Evolutionary conservation across 2,113 vertebrate species (phyloP).

Genomic region (Ictidomys tridecemlineatus): DNA sequence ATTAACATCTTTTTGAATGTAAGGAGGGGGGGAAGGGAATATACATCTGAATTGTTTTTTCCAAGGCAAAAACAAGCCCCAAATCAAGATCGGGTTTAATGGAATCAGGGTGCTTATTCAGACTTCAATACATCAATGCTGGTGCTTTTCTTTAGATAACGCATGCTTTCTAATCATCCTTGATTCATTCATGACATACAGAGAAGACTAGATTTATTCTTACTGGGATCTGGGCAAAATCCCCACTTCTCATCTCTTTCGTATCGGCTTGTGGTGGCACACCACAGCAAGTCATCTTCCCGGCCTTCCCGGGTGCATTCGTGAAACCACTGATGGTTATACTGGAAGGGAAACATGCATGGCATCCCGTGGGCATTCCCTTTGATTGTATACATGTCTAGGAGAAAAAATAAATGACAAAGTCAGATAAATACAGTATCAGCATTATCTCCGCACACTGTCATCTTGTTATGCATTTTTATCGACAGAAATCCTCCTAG

Average conservation of each 20-base stretch:
- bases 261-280: conserved; percentile 93
- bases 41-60: conserved; percentile 66
- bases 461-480: neutral
- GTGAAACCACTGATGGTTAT: conserved; percentile 94
- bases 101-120: conserved; percentile 67
- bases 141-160: neutral
- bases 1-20: conserved; percentile 73
- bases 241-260: conserved; percentile 95
- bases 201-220: conserved; percentile 52
- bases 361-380: conserved; percentile 94
- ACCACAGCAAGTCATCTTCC: conserved; percentile 92
- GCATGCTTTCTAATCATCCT: conserved; percentile 14
- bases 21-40: neutral
- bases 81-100: conserved; percentile 62
- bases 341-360: conserved; percentile 95
- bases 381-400: conserved; percentile 94
- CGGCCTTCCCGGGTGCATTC: conserved; percentile 94
- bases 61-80: conserved; percentile 63
- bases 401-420: conserved; percentile 75
- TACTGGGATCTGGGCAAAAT: conserved; percentile 94
- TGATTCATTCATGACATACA: conserved; percentile 50
- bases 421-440: neutral
- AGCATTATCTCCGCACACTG: neutral
- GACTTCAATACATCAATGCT: conserved; percentile 35
- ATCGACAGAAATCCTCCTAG: neutral